phyloP scores from a whole-genome alignment of 2,113 vertebrate genomes.

The Pleuronectes platessa region DNA sequence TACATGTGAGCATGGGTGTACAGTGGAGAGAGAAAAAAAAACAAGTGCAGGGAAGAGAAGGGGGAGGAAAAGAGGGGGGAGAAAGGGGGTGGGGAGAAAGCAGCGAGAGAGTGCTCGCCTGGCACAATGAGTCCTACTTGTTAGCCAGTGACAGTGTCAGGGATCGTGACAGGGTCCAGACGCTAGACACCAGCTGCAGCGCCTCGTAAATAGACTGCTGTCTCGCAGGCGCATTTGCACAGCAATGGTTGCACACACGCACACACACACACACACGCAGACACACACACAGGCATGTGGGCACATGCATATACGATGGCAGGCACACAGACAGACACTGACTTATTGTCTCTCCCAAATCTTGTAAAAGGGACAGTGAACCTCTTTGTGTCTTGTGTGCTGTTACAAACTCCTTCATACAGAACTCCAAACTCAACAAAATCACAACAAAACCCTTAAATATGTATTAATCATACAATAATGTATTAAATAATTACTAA shows the following conservation, averaged over 20 bases:
- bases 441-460: constrained; percentile 26
- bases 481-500: constrained; percentile 9
- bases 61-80: constrained; percentile 9
- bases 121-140: constrained; percentile 83
- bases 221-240: constrained; percentile 81
- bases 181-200: constrained; percentile 85
- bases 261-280: constrained; percentile 64
- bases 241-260: constrained; percentile 63
- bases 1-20: constrained; percentile 38
- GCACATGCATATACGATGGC: constrained; percentile 74
- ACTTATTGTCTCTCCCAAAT: constrained; percentile 79
- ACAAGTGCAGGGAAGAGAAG: constrained; percentile 44
- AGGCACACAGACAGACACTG: constrained; percentile 75
- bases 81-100: constrained; percentile 34
- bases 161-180: constrained; percentile 85
- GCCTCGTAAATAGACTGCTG: constrained; percentile 85
- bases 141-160: constrained; percentile 85
- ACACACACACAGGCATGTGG: constrained; percentile 65
- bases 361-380: constrained; percentile 80
- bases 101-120: constrained; percentile 72
- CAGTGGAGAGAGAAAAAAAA: constrained; percentile 54
- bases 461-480: constrained; percentile 30
- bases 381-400: constrained; percentile 70
- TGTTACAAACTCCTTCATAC: constrained; percentile 55
- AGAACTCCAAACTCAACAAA: constrained; percentile 36